phyloP scores from a whole-genome alignment of 2,888 invertebrate genomes.

The Eucera pruinosa region DNA sequence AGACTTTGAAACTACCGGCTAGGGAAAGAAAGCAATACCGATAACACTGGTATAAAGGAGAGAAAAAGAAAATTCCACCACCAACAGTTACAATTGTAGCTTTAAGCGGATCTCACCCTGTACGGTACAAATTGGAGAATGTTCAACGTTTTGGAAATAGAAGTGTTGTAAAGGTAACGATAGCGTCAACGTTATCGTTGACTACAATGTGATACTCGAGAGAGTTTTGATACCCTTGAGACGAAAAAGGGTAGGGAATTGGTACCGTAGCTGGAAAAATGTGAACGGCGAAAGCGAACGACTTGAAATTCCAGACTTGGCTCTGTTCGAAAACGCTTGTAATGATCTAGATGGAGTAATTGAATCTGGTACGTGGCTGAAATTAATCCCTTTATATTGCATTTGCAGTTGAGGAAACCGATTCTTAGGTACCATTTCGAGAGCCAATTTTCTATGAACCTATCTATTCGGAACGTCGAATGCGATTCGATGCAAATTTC shows the following conservation, averaged over 20 bases:
- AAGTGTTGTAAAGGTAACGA: neutral
- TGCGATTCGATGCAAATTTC: slow-evolving; percentile 29
- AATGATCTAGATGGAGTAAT: slow-evolving; percentile 30
- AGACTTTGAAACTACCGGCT: neutral
- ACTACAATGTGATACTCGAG: neutral
- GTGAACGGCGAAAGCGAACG: neutral
- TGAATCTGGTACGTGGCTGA: slow-evolving; percentile 43
- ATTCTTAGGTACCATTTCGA: slow-evolving; percentile 33
- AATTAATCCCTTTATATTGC: slow-evolving; percentile 55
- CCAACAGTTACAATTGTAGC: neutral
- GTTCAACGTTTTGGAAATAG: slow-evolving; percentile 31
- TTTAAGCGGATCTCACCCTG: slow-evolving; percentile 3
- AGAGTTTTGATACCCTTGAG: neutral
- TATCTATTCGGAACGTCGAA: slow-evolving; percentile 5
- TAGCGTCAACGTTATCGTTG: neutral
- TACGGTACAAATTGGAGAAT: slow-evolving; percentile 29
- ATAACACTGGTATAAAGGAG: neutral
- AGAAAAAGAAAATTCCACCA: neutral
- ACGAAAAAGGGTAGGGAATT: neutral
- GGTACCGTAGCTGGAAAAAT: neutral
- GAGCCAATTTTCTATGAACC: slow-evolving; percentile 26
- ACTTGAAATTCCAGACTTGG: slow-evolving; percentile 21
- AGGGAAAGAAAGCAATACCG: slow-evolving; percentile 8
- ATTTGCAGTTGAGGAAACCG: slow-evolving; percentile 25
- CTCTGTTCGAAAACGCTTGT: slow-evolving; percentile 20